These are phyloP conservation scores for Zygogramma bicolorata DNA, from an alignment of 2,888 invertebrate genomes.

Conservation along the genomic window DNA sequence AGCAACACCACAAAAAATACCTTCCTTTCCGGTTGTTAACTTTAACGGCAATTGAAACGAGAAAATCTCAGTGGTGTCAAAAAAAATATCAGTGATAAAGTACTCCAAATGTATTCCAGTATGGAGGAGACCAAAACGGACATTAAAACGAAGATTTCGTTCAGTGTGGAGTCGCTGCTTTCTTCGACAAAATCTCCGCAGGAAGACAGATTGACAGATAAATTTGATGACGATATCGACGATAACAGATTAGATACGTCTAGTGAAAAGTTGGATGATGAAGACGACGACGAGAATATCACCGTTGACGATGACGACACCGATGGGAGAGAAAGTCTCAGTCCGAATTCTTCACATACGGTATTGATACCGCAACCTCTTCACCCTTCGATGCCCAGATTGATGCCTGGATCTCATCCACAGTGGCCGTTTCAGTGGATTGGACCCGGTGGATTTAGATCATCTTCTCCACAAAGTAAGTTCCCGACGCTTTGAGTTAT, in stretches of 20 bases:
- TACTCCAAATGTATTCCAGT: constrained; percentile 47
- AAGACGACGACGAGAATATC: constrained; percentile 66
- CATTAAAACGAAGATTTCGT: constrained; percentile 77
- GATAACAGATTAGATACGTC: constrained; percentile 50
- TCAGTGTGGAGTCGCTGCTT: constrained; percentile 79
- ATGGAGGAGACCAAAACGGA: constrained; percentile 64
- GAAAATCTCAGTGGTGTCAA: constrained; percentile 29
- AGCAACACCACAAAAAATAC: constrained; percentile 46
- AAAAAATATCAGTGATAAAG: constrained; percentile 16
- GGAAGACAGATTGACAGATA: constrained; percentile 44
- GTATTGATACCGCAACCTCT: constrained; percentile 78
- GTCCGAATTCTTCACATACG: constrained; percentile 70
- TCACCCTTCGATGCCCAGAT: constrained; percentile 72
- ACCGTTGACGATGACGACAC: constrained; percentile 65
- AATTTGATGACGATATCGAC: constrained; percentile 50
- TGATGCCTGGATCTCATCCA: constrained; percentile 68
- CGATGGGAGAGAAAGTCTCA: constrained; percentile 65
- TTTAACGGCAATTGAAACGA: constrained; percentile 10
- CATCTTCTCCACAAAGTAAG: constrained; percentile 74
- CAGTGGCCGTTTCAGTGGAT: constrained; percentile 77
- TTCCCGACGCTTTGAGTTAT: too few relatives aligned
- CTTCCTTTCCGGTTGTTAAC: constrained; percentile 19
- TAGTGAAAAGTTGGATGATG: constrained; percentile 65
- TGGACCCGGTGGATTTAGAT: constrained; percentile 72
- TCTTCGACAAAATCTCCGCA: constrained; percentile 49